phyloP scores from a whole-genome alignment of 2,888 invertebrate species.

The Taenaris catops region DNA sequence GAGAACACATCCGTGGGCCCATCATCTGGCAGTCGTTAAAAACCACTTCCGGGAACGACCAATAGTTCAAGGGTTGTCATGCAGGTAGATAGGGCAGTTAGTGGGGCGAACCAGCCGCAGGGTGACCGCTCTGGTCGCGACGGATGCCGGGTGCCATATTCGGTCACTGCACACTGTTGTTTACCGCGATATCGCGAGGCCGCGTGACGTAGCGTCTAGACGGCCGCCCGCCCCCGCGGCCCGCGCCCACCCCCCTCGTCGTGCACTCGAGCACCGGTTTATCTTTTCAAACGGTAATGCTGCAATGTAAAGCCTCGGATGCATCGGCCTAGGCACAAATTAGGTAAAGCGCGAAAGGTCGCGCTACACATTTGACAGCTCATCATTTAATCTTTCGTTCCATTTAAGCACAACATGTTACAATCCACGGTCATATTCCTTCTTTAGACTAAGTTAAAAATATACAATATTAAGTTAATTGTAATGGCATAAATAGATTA shows the following conservation, averaged over 20 bases:
- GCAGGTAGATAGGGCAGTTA: conserved; percentile 21
- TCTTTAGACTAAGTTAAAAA: too few relatives aligned
- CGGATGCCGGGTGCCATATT: conserved; percentile 66
- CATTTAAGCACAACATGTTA: too few relatives aligned
- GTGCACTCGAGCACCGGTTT: conserved; percentile 73
- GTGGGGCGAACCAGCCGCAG: conserved; percentile 32
- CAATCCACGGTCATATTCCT: too few relatives aligned
- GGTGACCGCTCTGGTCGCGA: conserved; percentile 47
- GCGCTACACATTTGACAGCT: conserved; percentile 12
- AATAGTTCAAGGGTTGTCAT: conserved; percentile 4
- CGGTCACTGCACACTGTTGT: conserved; percentile 79
- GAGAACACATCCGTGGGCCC: too few relatives aligned
- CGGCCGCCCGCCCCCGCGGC: conserved; percentile 50
- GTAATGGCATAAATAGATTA: too few relatives aligned
- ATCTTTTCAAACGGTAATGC: conserved; percentile 71
- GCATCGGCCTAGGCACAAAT: conserved; percentile 29
- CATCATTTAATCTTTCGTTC: background rate
- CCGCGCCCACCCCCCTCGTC: conserved; percentile 38
- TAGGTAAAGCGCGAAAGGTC: conserved; percentile 18
- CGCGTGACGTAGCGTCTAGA: conserved; percentile 81
- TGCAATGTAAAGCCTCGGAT: conserved; percentile 47
- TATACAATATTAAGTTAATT: too few relatives aligned
- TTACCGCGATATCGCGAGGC: conserved; percentile 81
- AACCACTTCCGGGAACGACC: too few relatives aligned
- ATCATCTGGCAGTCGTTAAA: too few relatives aligned